These are phyloP conservation scores for Eublepharis macularius DNA, from an alignment of 2,113 vertebrate genomes.

Conservation along the genomic window DNA sequence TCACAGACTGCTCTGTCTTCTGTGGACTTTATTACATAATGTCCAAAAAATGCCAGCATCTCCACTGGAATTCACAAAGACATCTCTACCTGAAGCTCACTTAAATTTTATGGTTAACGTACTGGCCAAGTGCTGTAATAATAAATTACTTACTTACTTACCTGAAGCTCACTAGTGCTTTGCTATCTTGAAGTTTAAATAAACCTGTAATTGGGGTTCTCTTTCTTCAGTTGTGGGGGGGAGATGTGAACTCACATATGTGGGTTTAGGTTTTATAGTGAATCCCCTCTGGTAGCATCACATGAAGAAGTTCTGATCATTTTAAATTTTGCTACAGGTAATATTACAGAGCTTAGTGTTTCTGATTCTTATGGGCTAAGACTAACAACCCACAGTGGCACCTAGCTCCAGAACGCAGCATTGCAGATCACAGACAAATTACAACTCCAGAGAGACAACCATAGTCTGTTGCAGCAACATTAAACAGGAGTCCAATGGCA, in stretches of 20 bases:
- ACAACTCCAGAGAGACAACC: no score
- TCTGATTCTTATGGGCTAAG: not conserved
- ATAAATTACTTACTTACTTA: no score
- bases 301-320: no score
- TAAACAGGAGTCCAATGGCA: no score
- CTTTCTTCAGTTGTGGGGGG: not conserved
- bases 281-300: not conserved
- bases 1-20: not conserved
- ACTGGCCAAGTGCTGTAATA: no score
- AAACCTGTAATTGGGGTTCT: not conserved
- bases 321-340: not conserved
- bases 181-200: not conserved
- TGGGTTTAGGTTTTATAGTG: not conserved
- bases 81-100: not conserved
- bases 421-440: no score
- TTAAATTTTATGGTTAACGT: no score
- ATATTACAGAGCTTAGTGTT: not conserved
- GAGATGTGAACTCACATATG: not conserved
- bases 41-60: not conserved
- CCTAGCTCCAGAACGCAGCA: not conserved
- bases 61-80: not conserved
- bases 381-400: not conserved
- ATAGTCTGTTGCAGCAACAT: no score
- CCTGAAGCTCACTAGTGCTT: not conserved
- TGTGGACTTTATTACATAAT: rapidly evolving